Conservation (phyloP, 2,113 vertebrate genomes). For the Oryzias curvinotus region DNA sequence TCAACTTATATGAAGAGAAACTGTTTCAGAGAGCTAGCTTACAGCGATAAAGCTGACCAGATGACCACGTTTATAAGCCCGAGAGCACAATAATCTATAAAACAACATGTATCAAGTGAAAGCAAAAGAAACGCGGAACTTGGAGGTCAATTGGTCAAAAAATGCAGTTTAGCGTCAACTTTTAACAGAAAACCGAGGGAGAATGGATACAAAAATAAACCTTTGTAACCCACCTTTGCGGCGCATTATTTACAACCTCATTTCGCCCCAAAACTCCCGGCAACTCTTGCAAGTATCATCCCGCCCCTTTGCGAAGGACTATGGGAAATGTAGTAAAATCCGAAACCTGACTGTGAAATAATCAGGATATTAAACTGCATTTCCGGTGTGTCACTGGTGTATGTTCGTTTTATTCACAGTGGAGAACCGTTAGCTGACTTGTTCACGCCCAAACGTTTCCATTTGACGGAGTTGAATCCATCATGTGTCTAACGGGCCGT, state of each 20-base stretch:
- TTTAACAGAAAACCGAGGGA: too few relatives aligned
- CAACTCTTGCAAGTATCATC: conserved; percentile 39
- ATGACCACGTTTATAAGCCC: too few relatives aligned
- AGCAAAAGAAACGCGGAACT: conserved; percentile 13
- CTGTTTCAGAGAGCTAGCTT: too few relatives aligned
- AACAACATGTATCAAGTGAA: conserved; percentile 8
- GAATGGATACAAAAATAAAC: neutral
- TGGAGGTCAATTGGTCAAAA: too few relatives aligned
- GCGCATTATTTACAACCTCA: neutral
- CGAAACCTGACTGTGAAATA: fast-evolving
- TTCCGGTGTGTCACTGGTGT: conserved; percentile 25
- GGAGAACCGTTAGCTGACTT: neutral
- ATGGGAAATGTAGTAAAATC: conserved; percentile 52
- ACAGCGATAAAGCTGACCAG: too few relatives aligned
- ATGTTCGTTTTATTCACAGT: neutral
- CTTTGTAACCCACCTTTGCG: conserved; percentile 19
- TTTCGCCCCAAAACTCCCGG: conserved; percentile 47
- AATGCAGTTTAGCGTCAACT: too few relatives aligned
- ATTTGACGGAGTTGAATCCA: fast-evolving
- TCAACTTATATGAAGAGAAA: too few relatives aligned
- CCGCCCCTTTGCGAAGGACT: neutral
- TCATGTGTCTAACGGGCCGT: neutral
- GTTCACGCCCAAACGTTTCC: fast-evolving
- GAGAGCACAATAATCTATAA: too few relatives aligned
- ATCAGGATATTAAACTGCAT: conserved; percentile 41